Evolutionary conservation across 53 echinoderm and acorn worm species (phyloP).

Genomic region (Hippasteria phrygiana): DNA sequence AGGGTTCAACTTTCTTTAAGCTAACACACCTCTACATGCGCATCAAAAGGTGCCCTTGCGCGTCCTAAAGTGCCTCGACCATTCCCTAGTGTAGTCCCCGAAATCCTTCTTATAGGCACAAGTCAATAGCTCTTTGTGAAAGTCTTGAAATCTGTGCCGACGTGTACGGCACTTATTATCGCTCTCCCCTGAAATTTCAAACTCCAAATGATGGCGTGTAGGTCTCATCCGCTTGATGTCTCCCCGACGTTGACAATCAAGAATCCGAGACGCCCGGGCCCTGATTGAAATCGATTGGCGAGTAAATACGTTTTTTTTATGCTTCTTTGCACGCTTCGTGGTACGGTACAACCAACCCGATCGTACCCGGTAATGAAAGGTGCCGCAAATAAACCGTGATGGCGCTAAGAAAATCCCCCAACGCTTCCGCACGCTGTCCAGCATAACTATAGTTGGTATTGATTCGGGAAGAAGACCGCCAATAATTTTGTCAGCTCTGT

Average conservation of each 20-base stretch:
- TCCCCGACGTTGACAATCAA: constrained; percentile 6
- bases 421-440: background rate
- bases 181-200: background rate
- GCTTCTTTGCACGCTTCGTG: background rate
- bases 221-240: background rate
- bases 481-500: background rate
- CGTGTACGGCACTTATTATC: background rate
- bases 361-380: constrained; percentile 12
- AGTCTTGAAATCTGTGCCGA: constrained; percentile 28
- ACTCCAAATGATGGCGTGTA: constrained; percentile 10
- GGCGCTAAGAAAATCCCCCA: constrained; percentile 3
- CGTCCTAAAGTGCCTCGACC: too few relatives aligned
- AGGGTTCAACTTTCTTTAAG: too few relatives aligned
- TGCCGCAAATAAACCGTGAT: background rate
- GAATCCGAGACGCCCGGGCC: constrained; percentile 26
- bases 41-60: too few relatives aligned
- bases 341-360: background rate
- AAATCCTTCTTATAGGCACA: background rate
- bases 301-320: constrained; percentile 16
- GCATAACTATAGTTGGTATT: constrained; percentile 25
- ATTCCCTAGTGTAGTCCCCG: too few relatives aligned
- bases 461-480: background rate
- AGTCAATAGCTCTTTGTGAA: background rate
- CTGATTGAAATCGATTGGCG: constrained; percentile 52
- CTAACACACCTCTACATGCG: too few relatives aligned